Evolutionary conservation across 2,113 vertebrate genomes (phyloP).

Genomic region (Campylomormyrus tamandua): DNA sequence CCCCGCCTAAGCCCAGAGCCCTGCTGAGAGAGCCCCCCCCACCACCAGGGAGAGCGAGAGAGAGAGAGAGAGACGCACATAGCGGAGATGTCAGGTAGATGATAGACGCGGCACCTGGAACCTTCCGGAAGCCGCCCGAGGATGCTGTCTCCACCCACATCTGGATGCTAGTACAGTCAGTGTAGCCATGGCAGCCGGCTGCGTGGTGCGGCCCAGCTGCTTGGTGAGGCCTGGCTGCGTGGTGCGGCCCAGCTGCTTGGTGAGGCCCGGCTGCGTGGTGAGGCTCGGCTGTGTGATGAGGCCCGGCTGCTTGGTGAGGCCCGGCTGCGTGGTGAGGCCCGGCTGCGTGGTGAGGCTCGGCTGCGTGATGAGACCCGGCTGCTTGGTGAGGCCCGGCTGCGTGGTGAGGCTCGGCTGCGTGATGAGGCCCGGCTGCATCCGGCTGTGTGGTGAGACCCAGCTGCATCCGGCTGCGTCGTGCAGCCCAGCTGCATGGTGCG

Average conservation of each 20-base stretch:
- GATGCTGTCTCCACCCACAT: slow-evolving; percentile 15
- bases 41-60: not conserved
- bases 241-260: too few relatives aligned
- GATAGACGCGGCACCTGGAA: slow-evolving; percentile 22
- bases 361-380: too few relatives aligned
- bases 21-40: slow-evolving; percentile 12
- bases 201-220: too few relatives aligned
- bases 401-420: not conserved
- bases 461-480: too few relatives aligned
- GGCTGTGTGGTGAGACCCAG: not conserved
- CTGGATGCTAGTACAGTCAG: slow-evolving; percentile 32
- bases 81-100: slow-evolving; percentile 17
- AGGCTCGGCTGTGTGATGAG: too few relatives aligned
- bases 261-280: too few relatives aligned
- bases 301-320: too few relatives aligned
- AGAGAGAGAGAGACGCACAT: not conserved
- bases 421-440: not conserved
- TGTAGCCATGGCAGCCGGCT: slow-evolving; percentile 14
- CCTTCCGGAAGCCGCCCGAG: slow-evolving; percentile 1
- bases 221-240: too few relatives aligned
- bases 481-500: too few relatives aligned
- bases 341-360: not conserved
- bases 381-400: too few relatives aligned
- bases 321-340: too few relatives aligned
- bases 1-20: not conserved